These are phyloP conservation scores for Andrena dorsata DNA, from an alignment of 2,888 invertebrate species.

Conservation along the genomic window DNA sequence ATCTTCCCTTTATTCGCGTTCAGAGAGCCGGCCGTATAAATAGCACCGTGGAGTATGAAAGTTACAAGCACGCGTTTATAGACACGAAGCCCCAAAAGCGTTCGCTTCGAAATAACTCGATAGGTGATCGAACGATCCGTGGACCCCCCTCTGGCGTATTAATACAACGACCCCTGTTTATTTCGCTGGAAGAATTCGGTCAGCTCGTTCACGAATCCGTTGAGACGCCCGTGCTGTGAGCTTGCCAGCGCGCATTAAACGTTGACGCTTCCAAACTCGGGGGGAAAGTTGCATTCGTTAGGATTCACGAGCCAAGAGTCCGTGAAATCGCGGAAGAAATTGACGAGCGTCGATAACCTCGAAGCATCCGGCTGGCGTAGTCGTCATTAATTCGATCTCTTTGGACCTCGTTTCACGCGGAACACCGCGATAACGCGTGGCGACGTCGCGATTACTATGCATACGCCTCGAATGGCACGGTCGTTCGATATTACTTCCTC, in stretches of 20 bases:
- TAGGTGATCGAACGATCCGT: neutral
- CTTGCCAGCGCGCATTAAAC: constrained; percentile 20
- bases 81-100: neutral
- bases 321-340: neutral
- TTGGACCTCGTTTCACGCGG: neutral
- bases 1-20: neutral
- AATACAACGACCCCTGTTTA: constrained; percentile 22
- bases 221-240: constrained; percentile 19
- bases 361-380: too few species aligned
- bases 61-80: too few species aligned
- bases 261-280: neutral
- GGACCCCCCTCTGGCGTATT: neutral
- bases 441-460: constrained; percentile 17
- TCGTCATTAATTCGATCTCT: constrained; percentile 8
- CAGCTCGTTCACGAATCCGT: neutral
- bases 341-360: too few species aligned
- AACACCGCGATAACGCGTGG: neutral
- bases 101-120: neutral
- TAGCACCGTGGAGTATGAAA: too few species aligned
- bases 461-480: constrained; percentile 8
- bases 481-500: constrained; percentile 38
- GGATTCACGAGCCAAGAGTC: neutral
- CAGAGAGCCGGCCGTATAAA: too few species aligned
- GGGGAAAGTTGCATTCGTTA: constrained; percentile 23
- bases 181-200: constrained; percentile 13